phyloP scores from a whole-genome alignment of 2,113 vertebrate species.

The Dermatemys mawii region DNA sequence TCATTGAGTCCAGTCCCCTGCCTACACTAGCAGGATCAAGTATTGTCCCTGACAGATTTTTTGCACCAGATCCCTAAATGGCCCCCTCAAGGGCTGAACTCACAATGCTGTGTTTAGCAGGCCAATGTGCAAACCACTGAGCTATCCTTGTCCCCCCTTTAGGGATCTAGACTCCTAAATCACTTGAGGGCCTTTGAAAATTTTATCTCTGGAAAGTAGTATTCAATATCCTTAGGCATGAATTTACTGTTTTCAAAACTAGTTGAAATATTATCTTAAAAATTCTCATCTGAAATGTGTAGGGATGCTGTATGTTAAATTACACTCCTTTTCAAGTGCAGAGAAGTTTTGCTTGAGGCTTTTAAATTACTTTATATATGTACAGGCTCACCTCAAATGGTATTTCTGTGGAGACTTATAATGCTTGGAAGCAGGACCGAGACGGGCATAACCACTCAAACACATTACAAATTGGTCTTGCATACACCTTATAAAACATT shows the following conservation, averaged over 20 bases:
- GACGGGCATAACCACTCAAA: neutral
- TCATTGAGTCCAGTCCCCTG: too few species aligned
- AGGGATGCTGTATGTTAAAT: neutral
- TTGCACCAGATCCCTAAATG: too few species aligned
- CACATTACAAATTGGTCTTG: rapidly evolving
- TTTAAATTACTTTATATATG: neutral
- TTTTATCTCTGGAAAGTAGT: neutral
- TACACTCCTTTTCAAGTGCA: neutral
- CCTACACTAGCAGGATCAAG: too few species aligned
- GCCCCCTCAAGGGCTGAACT: too few species aligned
- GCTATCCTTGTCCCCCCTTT: too few species aligned
- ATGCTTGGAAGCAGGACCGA: neutral
- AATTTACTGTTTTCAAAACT: neutral
- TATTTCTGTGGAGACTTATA: neutral
- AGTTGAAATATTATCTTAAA: neutral
- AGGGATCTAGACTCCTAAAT: neutral
- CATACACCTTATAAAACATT: neutral
- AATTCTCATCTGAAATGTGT: neutral
- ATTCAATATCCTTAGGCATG: neutral
- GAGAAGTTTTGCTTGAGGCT: neutral
- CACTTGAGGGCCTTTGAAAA: neutral
- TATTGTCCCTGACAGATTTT: too few species aligned
- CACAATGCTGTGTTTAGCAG: too few species aligned
- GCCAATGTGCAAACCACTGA: too few species aligned
- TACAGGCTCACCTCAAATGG: neutral